Base-by-base conservation (phyloP, 2,113 vertebrate genomes). In the Pyrgilauda ruficollis region DNA sequence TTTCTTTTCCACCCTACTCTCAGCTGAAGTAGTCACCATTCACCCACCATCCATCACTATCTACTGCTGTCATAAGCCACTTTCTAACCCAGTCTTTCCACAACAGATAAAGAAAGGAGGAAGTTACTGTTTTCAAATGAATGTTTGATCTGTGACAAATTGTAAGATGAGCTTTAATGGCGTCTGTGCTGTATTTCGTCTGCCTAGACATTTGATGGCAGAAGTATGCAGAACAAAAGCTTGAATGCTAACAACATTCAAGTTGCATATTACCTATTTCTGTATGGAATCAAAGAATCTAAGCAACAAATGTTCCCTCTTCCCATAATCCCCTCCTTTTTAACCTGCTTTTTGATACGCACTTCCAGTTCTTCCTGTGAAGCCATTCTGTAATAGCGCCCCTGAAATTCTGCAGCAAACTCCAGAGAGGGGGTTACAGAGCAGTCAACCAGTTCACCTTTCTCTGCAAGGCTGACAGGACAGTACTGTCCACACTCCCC, bases 401-500 rank as follows among this genome's bases (percentile, higher is more conserved):
- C 98, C 69, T 95, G 98, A 97, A 99, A 99, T 87, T 99, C 99
- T 33, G 98, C 99, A 15, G 98, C 97, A 82, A 99, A 97, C 94
- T 98, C 97, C 96, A 99, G 50, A 10, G 98, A 98, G 3, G 90
- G 17, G 6, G 58, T 96, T 64, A 66, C 83, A 44, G 99, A 99
- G 91, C 98, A 98, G 81, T 99, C 99, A 59, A 98, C 86, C 64
- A 99, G 90, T 90, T 99, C 98, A 9, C 89, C n/a, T 23, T 97
- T 97, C 73, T 99, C 98, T 90, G 98, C 98, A 76, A 99, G 97
- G 92, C 98, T 99, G 72, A 99, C 98, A 0, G 99, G 99, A 94
- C 99, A 99, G 95, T 99, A 99, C 43, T 98, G 98, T 16, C 94
- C 97, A 97, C 99, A 99, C 90, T 99, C 98, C 46, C 99, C 99